Base-by-base conservation (phyloP, 2,888 invertebrate species). In the Oscheius sp. region DNA sequence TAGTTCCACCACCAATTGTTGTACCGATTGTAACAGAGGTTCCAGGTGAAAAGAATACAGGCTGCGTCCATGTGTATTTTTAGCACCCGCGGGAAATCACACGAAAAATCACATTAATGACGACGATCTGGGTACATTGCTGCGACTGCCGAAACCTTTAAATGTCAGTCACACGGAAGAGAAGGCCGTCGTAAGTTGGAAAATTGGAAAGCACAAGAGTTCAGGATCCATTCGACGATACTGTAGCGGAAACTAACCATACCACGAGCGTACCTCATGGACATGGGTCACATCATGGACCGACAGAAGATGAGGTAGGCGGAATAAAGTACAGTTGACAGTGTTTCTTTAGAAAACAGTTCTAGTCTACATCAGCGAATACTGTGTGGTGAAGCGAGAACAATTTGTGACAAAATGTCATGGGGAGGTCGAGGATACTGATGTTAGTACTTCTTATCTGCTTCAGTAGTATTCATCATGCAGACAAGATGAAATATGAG, bases 311-410 rank as follows among this genome's bases (percentile, higher is more conserved):
- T 35, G 76, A 80, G 66, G 66, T 66, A 18, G 1, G 23, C 3
- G 2, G 23, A 46, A 1, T 21, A 43, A 16, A 3, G 13, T 9
- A 25, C 13, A 12, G 9, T 6, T 1, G 49, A 13, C 16, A 23
- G 46, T n/a, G 13, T 13, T 21, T 69, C 46, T 75, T 61, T 64
- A 76, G 66, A 78, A 76, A 53, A 69, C 75, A 6, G 78, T 82
- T n/a, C 29, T 82, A 45, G 82, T 82, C 1, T 82, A 79, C 56
- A 78, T 82, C 29, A 78, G 78, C 46, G 82, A 82, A 46, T 82
- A 77, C 59, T 82, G 82, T 55, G 82, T 82, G 1, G 56, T 80
- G 7, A 77, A 80, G 68, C 16, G 82, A 49, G 82, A 82, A 46
- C 76, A 64, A 29, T 82, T 82, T 61, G 80, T 82, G 18, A 69